Base-by-base conservation (phyloP, 2,797 vertebrate genomes). In the Crenichthys baileyi region DNA sequence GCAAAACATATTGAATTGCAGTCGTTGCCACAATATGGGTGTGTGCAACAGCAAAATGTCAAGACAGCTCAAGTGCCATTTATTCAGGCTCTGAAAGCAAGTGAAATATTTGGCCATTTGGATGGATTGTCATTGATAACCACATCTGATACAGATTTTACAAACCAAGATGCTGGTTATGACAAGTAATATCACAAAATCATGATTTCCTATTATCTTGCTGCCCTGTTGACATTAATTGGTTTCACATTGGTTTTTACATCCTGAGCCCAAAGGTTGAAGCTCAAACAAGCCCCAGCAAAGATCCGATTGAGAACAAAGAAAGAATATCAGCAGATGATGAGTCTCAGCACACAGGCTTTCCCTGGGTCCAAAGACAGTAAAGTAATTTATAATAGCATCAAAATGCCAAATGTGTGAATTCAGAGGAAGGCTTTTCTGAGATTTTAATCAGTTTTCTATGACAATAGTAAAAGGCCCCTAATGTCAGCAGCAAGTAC, bases 401-500 rank as follows among this genome's bases (percentile, higher is more conserved):
- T 0, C 11, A 76, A 56, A 46, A 41, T 53, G 46, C 41, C 12
- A 78, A 63, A 72, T n/a, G n/a, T 6, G 63, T 61, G 50, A 41
- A 12, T 72, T 67, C 61, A 75, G 81, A 70, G 78, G 70, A 70
- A 72, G 61, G 29, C 78, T 60, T 48, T 15, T 72, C 75, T 70
- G 68, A n/a, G 46, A 77, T 73, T 76, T 76, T 75, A 71, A 78
- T 78, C 44, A 77, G 73, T 71, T 78, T 50, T 6, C 84, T 84
- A 79, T 86, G 82, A 83, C 78, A 88, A 89, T 83, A 63, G 72
- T 73, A 44, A 71, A 83, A 76, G 73, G 77, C 36, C 26, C 79
- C 63, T 50, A 46, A 60, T 75, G 80, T 81, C 87, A 87, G 82
- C 84, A 75, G 72, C 41, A 39, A 80, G 78, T 73, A 68, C 73